A percentile compares a stretch with the other conserved stretches of the same genome.
Evolutionary conservation across 2,113 vertebrate species (phyloP).

Genomic region (Lagopus leucura): DNA sequence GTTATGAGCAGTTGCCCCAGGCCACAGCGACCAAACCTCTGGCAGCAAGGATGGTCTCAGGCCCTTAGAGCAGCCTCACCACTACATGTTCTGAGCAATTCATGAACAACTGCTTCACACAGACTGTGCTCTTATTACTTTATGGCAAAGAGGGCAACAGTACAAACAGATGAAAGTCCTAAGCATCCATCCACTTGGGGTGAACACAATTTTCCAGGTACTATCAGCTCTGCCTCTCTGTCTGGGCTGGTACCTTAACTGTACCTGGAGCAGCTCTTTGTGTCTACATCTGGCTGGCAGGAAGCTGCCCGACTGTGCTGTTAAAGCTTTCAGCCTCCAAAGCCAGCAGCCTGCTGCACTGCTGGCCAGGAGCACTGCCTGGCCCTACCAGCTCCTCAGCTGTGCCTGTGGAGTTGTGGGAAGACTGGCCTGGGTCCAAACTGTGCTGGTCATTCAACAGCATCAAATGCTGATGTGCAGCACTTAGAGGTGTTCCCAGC

Average conservation of each 20-base stretch:
- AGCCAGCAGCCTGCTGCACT: neutral
- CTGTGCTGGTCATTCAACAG: neutral
- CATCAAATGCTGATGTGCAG: neutral
- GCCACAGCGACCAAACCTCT: neutral
- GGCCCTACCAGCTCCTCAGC: neutral
- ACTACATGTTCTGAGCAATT: neutral
- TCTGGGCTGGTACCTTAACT: neutral
- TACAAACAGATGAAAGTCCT: neutral
- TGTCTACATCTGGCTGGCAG: neutral
- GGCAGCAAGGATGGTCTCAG: neutral
- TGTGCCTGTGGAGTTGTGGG: fast-evolving
- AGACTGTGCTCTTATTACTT: neutral
- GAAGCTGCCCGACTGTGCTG: neutral
- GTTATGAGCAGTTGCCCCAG: fast-evolving
- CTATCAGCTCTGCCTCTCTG: neutral
- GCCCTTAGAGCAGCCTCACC: neutral
- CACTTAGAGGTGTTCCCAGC: neutral
- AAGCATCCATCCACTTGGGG: neutral
- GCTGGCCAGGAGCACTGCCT: neutral
- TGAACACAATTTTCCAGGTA: neutral
- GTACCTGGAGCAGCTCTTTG: neutral
- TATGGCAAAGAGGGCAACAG: neutral
- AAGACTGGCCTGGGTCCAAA: fast-evolving
- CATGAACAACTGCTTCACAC: neutral
- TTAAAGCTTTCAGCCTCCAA: neutral